A percentile compares a stretch with the other conserved stretches of the same genome.
phyloP scores from a whole-genome alignment of 2,113 vertebrate species.

The human (Homo sapiens) region GRCh38 chr13:24279501-24280000 shows the following conservation, averaged over 20 bases:
- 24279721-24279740: background rate
- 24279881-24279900: background rate
- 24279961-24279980: background rate
- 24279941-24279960: accelerated
- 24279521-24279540: too few species aligned
- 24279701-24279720: background rate
- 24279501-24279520: too few species aligned
- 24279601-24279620: background rate
- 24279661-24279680: background rate
- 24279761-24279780: background rate
- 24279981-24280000: background rate
- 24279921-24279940: background rate
- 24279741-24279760: background rate
- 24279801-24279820: background rate
- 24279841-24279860: background rate
- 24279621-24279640: background rate
- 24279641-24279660: background rate
- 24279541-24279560: too few species aligned
- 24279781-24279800: background rate
- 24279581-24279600: background rate
- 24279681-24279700: background rate
- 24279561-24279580: too few species aligned
- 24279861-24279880: accelerated
- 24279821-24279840: accelerated
- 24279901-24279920: accelerated